Percentiles rank a stretch among this genome's conserved stretches.
phyloP scores from a whole-genome alignment of 1,140 invertebrate species.

The Latrodectus geometricus region DNA sequence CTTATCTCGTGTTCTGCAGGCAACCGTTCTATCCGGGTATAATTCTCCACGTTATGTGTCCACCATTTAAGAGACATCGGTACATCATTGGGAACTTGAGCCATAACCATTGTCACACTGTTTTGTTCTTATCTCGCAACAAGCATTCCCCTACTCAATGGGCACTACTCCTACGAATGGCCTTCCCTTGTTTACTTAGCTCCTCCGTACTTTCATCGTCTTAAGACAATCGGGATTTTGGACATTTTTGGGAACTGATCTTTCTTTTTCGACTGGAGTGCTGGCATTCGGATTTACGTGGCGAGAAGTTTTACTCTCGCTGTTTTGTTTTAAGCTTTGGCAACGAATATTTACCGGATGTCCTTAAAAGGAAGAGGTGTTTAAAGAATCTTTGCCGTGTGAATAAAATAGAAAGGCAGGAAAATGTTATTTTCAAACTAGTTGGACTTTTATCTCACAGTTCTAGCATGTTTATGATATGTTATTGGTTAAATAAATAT shows the following conservation, averaged over 20 bases:
- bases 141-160: background rate
- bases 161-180: background rate
- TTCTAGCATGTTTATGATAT: too few relatives aligned
- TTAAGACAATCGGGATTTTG: background rate
- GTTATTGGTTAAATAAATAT: too few relatives aligned
- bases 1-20: conserved; percentile 47
- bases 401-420: background rate
- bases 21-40: conserved; percentile 28
- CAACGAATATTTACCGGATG: background rate
- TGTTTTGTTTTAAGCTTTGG: background rate
- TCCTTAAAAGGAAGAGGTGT: too few relatives aligned
- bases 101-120: background rate
- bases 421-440: too few relatives aligned
- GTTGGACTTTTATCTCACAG: too few relatives aligned
- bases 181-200: background rate
- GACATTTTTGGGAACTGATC: background rate
- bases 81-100: conserved; percentile 35
- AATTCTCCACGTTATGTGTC: conserved; percentile 53
- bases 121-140: background rate
- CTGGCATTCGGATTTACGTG: background rate
- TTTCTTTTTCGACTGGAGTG: background rate
- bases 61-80: conserved; percentile 57
- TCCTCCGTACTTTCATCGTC: background rate
- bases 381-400: too few relatives aligned
- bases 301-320: background rate